Evolutionary conservation across 2,888 invertebrate genomes (phyloP).

Genomic region (Napeogenes sylphis): DNA sequence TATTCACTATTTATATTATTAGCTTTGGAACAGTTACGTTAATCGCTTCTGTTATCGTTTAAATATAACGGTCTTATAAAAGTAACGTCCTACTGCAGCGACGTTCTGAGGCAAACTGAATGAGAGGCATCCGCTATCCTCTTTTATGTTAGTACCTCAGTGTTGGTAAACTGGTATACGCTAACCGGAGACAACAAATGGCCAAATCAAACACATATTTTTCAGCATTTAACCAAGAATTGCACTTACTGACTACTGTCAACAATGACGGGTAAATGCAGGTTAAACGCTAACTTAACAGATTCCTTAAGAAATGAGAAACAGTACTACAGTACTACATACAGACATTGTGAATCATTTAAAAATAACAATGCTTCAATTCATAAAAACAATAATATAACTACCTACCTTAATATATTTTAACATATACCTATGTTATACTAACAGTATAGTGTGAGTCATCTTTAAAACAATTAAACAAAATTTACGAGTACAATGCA

Average conservation of each 20-base stretch:
- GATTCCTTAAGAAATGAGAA: too few species aligned
- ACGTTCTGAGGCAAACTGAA: constrained; percentile 57
- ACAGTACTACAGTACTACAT: too few species aligned
- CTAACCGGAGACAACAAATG: constrained; percentile 45
- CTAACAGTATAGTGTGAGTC: too few species aligned
- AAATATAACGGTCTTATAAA: constrained; percentile 9
- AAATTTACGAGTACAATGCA: too few species aligned
- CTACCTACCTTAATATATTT: too few species aligned
- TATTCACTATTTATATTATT: constrained; percentile 5
- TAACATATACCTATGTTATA: too few species aligned
- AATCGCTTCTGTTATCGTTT: background rate
- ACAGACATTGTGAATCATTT: too few species aligned
- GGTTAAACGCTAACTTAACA: background rate
- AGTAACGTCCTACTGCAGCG: constrained; percentile 36
- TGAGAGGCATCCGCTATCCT: constrained; percentile 65
- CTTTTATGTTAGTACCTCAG: constrained; percentile 61
- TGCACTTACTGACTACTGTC: background rate
- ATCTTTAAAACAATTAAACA: too few species aligned
- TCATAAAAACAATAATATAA: too few species aligned
- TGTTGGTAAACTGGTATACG: constrained; percentile 65
- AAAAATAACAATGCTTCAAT: too few species aligned
- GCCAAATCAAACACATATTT: constrained; percentile 40
- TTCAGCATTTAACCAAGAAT: constrained; percentile 1
- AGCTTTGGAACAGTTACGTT: background rate
- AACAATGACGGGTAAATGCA: constrained; percentile 1